Percentiles rank a stretch among this genome's conserved stretches.
Evolutionary conservation across 2,797 vertebrate genomes (phyloP).

Genomic region (Sebastiscus albofasciatus): DNA sequence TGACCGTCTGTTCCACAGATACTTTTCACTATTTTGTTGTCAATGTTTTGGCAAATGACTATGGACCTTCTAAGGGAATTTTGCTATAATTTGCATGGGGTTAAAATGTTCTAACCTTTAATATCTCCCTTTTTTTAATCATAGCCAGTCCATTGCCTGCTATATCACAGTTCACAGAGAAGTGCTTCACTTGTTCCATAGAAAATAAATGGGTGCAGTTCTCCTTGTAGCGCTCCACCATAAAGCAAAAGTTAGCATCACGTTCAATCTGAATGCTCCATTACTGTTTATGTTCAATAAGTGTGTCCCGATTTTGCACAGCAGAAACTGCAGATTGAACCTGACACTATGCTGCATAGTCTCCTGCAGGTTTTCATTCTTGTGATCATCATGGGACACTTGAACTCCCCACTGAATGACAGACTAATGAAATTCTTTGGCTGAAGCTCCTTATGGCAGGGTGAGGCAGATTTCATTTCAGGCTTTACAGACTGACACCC

Average conservation of each 20-base stretch:
- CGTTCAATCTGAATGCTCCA: background rate
- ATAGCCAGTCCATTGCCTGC: background rate
- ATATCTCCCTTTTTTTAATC: background rate
- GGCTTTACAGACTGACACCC: conserved; percentile 46
- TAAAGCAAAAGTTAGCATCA: background rate
- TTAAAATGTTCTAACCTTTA: background rate
- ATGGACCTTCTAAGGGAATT: background rate
- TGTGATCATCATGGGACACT: conserved; percentile 15
- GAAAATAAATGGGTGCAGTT: background rate
- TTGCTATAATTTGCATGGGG: background rate
- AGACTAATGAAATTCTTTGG: conserved; percentile 53
- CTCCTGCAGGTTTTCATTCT: conserved; percentile 22
- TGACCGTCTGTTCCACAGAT: background rate
- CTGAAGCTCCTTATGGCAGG: conserved; percentile 28
- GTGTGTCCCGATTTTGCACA: background rate
- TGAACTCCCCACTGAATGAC: conserved; percentile 36
- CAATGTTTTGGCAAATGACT: background rate
- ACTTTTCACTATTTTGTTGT: background rate
- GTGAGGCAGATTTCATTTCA: conserved; percentile 49
- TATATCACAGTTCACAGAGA: background rate
- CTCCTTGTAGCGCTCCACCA: background rate
- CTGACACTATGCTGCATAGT: background rate
- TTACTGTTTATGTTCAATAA: background rate
- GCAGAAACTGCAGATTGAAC: background rate
- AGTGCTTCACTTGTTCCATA: background rate